Conservation (phyloP, 2,113 vertebrate genomes). For the Clupea harengus region DNA sequence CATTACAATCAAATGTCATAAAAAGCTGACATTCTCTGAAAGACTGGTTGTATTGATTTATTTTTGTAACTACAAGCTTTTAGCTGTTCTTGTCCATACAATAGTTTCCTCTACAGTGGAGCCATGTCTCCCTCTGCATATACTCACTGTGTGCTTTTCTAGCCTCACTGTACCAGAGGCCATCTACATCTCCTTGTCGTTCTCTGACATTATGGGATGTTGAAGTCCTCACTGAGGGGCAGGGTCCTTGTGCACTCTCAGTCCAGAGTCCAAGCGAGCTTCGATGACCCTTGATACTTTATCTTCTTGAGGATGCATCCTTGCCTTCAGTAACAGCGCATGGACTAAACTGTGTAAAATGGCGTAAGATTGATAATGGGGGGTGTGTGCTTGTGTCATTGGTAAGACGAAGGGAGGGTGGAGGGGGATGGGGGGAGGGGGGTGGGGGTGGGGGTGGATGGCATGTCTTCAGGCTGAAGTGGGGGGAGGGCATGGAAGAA, state of each 20-base stretch:
- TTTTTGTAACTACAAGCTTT: background rate
- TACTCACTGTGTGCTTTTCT: too few relatives aligned
- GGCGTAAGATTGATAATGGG: conserved; percentile 80
- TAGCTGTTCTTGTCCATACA: background rate
- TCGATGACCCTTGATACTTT: conserved; percentile 33
- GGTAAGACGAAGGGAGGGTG: conserved; percentile 43
- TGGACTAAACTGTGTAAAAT: conserved; percentile 13
- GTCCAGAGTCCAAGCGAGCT: background rate
- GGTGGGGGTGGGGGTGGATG: background rate
- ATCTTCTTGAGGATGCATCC: conserved; percentile 22
- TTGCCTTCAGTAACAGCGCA: conserved; percentile 30
- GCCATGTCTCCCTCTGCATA: background rate
- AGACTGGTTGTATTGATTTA: background rate
- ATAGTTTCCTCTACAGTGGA: background rate
- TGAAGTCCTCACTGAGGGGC: too few relatives aligned
- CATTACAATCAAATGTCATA: background rate
- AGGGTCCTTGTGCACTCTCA: background rate
- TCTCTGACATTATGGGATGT: background rate
- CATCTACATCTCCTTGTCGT: background rate
- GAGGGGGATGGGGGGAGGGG: background rate
- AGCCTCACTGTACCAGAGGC: too few relatives aligned
- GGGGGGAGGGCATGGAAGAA: conserved; percentile 43
- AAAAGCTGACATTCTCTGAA: background rate
- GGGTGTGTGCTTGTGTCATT: conserved; percentile 75
- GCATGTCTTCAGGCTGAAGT: background rate